Percentiles rank a stretch among this genome's conserved stretches.
phyloP scores from a whole-genome alignment of 2,113 vertebrate genomes.

The Peucedramus taeniatus region DNA sequence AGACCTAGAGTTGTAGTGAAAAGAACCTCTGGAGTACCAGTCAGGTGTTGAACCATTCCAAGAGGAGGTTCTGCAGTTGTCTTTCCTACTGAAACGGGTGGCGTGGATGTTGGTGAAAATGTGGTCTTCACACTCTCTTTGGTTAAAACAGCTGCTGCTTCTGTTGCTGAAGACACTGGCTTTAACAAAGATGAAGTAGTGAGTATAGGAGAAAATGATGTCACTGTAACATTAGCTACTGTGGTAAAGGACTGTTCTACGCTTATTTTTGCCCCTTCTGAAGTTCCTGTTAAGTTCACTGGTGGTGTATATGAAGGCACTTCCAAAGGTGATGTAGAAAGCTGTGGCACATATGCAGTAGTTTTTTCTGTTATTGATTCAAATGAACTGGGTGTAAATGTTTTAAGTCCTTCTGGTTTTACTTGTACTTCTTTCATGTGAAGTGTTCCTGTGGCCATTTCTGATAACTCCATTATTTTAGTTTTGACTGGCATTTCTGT shows the following conservation, averaged over 20 bases:
- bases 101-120: neutral
- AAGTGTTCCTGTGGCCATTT: neutral
- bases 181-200: neutral
- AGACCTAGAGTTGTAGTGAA: neutral
- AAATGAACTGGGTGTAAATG: neutral
- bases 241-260: neutral
- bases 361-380: conserved; percentile 1
- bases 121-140: neutral
- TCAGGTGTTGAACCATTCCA: neutral
- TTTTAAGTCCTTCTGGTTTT: neutral
- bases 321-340: neutral
- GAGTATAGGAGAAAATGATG: neutral
- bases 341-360: neutral
- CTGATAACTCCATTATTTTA: conserved; percentile 43
- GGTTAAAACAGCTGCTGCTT: neutral
- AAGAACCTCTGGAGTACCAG: neutral
- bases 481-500: conserved; percentile 17
- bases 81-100: neutral
- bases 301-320: neutral
- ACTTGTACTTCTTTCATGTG: conserved; percentile 47
- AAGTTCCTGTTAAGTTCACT: neutral
- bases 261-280: neutral
- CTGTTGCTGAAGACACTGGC: neutral
- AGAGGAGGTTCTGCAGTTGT: neutral
- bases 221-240: neutral